Conservation (phyloP, 2,113 vertebrate species). For the Cephalopterus ornatus region DNA sequence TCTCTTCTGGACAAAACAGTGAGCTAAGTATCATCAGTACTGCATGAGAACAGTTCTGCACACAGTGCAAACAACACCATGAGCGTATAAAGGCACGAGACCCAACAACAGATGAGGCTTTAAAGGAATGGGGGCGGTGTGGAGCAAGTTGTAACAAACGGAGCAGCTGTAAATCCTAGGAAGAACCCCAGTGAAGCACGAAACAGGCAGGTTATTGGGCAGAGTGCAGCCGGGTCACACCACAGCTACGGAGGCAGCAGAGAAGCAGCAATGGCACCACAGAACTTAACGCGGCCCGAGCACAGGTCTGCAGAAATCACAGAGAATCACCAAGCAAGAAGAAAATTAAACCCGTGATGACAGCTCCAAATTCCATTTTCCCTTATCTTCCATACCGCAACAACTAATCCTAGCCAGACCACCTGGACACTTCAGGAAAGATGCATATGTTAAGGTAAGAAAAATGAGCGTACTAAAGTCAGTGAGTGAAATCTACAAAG, state of each 20-base stretch:
- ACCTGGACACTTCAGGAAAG: neutral
- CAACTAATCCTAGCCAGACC: neutral
- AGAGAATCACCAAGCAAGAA: neutral
- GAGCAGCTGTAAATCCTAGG: neutral
- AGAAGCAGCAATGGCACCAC: neutral
- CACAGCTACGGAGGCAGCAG: neutral
- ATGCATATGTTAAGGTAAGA: rapidly evolving
- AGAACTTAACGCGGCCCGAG: neutral
- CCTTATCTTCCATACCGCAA: neutral
- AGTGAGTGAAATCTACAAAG: neutral
- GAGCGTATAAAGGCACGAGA: neutral
- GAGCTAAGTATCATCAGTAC: neutral
- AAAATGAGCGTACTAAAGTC: neutral
- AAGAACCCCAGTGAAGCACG: neutral
- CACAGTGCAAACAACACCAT: neutral
- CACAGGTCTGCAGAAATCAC: neutral
- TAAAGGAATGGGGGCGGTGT: neutral
- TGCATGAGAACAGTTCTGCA: too few relatives aligned
- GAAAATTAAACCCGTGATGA: neutral
- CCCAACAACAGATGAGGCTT: rapidly evolving
- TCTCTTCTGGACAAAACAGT: neutral
- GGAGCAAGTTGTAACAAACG: neutral
- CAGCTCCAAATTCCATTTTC: neutral
- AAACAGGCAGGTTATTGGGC: neutral
- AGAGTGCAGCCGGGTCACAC: neutral